Conservation (phyloP, 2,113 vertebrate species). For the Rhineura floridana region DNA sequence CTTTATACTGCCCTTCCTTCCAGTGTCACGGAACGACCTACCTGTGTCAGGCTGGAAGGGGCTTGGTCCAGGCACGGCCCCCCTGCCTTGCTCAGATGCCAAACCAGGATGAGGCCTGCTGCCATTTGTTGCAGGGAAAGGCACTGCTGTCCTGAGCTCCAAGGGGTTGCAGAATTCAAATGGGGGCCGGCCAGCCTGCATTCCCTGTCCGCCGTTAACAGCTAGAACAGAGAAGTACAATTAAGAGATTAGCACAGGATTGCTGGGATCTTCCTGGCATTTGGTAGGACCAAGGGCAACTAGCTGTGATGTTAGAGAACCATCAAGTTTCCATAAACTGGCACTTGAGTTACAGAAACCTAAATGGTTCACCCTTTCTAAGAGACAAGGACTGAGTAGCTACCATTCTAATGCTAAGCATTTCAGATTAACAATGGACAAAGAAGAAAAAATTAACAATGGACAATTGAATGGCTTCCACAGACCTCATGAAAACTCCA, state of each 20-base stretch:
- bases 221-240: conserved; percentile 56
- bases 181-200: conserved; percentile 73
- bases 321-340: background rate
- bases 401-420: background rate
- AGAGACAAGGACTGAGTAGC: background rate
- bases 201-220: conserved; percentile 72
- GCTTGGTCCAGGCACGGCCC: conserved; percentile 50
- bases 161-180: conserved; percentile 83
- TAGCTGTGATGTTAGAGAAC: background rate
- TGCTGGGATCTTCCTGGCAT: fast-evolving
- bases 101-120: conserved; percentile 72
- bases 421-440: too few species aligned
- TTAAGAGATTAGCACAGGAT: background rate
- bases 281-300: background rate
- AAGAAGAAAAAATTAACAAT: background rate
- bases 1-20: too few species aligned
- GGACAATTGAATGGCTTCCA: background rate
- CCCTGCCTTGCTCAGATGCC: conserved; percentile 72
- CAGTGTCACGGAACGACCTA: conserved; percentile 33
- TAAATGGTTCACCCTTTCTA: background rate
- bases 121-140: conserved; percentile 77
- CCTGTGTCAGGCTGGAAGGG: conserved; percentile 79
- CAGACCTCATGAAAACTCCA: background rate
- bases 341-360: background rate
- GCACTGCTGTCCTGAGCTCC: conserved; percentile 75